Evolutionary conservation across 2,797 vertebrate species (phyloP), one percentile per base, ranked within the genome.

Genomic region (Borostomias antarcticus): DNA sequence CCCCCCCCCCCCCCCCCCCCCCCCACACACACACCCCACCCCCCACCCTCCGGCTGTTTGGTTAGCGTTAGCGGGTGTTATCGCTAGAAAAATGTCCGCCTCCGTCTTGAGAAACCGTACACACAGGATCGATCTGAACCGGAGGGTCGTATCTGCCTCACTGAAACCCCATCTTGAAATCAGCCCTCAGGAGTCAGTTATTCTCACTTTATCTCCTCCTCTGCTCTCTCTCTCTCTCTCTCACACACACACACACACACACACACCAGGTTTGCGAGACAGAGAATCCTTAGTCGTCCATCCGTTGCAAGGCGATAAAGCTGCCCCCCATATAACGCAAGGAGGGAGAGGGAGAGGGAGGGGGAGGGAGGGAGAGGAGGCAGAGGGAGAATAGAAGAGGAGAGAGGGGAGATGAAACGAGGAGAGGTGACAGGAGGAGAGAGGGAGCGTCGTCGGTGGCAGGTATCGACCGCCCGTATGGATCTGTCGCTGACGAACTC

Each of bases 401-500:
- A 43, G 40, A 9, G 8, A 60, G 23, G 0, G 9, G 19, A 54
- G 45, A 53, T 48, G 1, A 10, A 60, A 50, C 28, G 64, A 65
- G 64, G 40, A 72, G 68, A 29, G 37, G n/a, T n/a, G n/a, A n/a
- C n/a, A 58, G 40, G 29, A 51, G 4, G 53, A 57, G 45, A 60
- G 32, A 68, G 47, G 19, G n/a, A 23, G 5, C 19, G 51, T n/a
- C n/a, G n/a, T n/a, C 5, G 10, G 61, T 53, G 69, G 66, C 76
- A 33, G 29, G n/a, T 70, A 76, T 81, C 64, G 82, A 82, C 73
- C 70, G 23, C 30, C 64, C 11, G 29, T 66, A 80, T 80, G 60
- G 77, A 86, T 82, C 81, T 11, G 33, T 64, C 48, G 48, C 67
- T 63, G 17, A 56, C 56, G 51, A 60, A 75, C 73, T 68, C 69